These are phyloP conservation scores for Cantharis nigra DNA, from an alignment of 2,888 invertebrate genomes.

Conservation along the genomic window DNA sequence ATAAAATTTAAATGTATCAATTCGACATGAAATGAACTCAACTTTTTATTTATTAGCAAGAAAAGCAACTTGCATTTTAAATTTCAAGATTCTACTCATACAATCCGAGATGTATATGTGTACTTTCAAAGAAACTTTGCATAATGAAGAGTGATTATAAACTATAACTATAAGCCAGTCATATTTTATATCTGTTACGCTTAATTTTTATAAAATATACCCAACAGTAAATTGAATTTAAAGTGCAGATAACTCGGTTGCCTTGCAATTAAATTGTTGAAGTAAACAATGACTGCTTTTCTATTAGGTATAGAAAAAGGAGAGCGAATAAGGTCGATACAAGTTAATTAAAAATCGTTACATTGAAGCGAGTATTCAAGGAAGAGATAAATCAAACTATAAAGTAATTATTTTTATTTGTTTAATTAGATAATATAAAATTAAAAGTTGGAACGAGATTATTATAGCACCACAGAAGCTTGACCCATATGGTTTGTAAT, in stretches of 20 bases:
- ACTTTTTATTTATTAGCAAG: not conserved
- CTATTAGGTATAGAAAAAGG: not conserved
- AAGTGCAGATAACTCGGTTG: not conserved
- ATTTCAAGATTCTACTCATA: too few relatives aligned
- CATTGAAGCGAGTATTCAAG: not conserved
- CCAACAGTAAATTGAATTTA: not conserved
- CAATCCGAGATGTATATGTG: not conserved
- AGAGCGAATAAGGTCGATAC: not conserved
- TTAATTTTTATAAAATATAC: too few relatives aligned
- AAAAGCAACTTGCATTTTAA: not conserved
- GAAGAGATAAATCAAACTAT: not conserved
- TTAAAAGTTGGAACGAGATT: not conserved
- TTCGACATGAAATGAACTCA: not conserved
- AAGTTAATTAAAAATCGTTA: conserved; percentile 1
- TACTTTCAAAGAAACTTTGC: not conserved
- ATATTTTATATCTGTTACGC: not conserved
- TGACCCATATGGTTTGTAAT: conserved; percentile 11
- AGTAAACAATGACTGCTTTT: not conserved
- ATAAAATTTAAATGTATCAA: not conserved
- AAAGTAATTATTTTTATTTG: not conserved
- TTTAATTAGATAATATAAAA: not conserved
- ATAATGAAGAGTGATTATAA: not conserved
- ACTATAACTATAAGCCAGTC: not conserved
- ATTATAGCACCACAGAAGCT: conserved; percentile 9
- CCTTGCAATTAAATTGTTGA: not conserved